Base-by-base conservation (phyloP, 64 coral and sea anemone species). In the Pocillopora verrucosa region DNA sequence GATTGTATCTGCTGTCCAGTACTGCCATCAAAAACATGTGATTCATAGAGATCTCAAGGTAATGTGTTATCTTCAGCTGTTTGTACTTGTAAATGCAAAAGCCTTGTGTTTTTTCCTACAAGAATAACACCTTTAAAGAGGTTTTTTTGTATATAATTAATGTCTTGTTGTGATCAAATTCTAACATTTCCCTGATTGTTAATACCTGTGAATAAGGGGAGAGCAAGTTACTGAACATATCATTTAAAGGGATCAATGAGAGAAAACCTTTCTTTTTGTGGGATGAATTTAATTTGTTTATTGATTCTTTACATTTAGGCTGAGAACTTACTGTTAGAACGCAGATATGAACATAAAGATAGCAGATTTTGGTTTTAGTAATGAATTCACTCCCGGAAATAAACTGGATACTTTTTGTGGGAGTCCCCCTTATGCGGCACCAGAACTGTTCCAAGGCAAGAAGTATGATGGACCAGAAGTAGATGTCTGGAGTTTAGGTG, bases 281-380 rank as follows among this genome's bases (percentile, higher is more conserved):
- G 10, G 2, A 10, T 69, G 24, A 69, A 65, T 82, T 3, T 36
- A 1, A 58, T 51, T 76, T 76, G 74, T 15, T 16, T 79, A 0
- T 45, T 56, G 20, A 9, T 45, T 78, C 36, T 79, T 45, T 78
- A 76, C 36, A 77, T 36, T 0, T 41, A 99, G 97, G 97, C 97
- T 91, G 97, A 99, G 69, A 99, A 99, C 82, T 89, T 99, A 78
- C 87, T 99, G 61, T 84, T 99, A 79, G 97, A n/a, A 99, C 64
- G 74, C 63, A 79, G 97, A 99, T 65, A 99, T 99, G 97, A 99
- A 99, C 80, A 99, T 99, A 79, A 99, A 99, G 79, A 99, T 99
- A 80, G 97, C 97, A 74, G 97, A 99, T 87, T 99, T 99, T 95
- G 97, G 97, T 72, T 99, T 99, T 93, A 99, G 97, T 88, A 99